Evolutionary conservation across 1,140 invertebrate genomes (phyloP), one percentile per base, ranked within the genome.

Genomic region (Caenorhabditis tropicalis): DNA sequence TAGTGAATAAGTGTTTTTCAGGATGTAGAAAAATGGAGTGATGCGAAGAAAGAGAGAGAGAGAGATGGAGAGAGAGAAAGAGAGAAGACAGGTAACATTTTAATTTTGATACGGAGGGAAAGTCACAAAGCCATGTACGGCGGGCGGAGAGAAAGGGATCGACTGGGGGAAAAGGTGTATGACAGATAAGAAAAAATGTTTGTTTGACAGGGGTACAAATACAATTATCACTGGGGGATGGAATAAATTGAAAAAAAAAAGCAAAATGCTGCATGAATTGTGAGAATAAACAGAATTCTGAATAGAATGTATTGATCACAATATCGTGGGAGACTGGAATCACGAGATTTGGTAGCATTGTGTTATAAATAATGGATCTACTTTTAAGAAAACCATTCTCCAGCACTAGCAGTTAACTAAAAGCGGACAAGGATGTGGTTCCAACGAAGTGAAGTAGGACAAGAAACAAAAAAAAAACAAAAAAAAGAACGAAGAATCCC

Each of bases 251-350:
- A n/a, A 70, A 19, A 6, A 24, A 19, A 12, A 36, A 10, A 2
- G 43, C 24, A 74, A 74, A 74, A 74, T 74, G 65, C 65, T 46
- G 65, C 12, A 24, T 74, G 24, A n/a, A 58, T 58, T 58, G 43
- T 46, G 48, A 51, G 65, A 12, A 9, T 16, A 27, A 36, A 74
- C 36, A 19, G 65, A 43, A 74, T 39, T 56, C 12, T 21, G 24
- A 27, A 6, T 16, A 19, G 49, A n/a, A 19, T 51, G 19, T 21
- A 29, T 27, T 56, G 21, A 74, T 74, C 65, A 74, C 65, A 74
- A 21, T 46, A 29, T 74, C 65, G 9, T 36, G 9, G 12, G 65
- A 74, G 21, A 74, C 36, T 33, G 65, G 36, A 29, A 74, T 74
- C 65, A 74, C 65, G 65, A 43, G 21, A 24, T 74, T 74, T 74